phyloP scores from a whole-genome alignment of 2,113 vertebrate genomes.

The Notarius quadriscutis region DNA sequence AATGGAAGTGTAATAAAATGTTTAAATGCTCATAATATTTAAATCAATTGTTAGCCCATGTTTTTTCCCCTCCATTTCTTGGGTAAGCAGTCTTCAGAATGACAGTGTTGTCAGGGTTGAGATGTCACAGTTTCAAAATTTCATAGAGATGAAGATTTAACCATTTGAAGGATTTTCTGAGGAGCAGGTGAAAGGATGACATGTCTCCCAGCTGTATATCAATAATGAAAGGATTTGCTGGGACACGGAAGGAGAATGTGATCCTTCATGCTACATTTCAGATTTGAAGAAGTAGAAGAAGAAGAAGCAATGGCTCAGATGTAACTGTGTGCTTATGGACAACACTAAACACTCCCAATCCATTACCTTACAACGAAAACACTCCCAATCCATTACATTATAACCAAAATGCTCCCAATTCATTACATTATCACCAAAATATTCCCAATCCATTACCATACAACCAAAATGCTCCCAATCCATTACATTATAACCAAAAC shows the following conservation, averaged over 20 bases:
- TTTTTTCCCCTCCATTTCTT: neutral
- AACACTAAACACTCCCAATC: neutral
- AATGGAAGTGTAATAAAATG: slow-evolving; percentile 21
- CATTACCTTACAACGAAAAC: no score
- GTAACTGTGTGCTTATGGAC: neutral
- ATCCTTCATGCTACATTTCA: neutral
- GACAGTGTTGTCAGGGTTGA: neutral
- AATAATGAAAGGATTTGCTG: neutral
- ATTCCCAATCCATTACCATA: no score
- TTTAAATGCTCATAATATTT: slow-evolving; percentile 24
- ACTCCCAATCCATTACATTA: no score
- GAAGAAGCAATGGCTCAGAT: no score
- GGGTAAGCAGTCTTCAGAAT: neutral
- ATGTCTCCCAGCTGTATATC: neutral
- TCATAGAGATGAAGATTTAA: neutral
- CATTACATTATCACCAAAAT: no score
- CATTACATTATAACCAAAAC: no score
- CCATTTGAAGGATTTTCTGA: neutral
- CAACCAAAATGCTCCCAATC: no score
- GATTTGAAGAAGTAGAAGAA: no score
- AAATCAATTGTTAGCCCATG: neutral
- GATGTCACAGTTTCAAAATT: neutral
- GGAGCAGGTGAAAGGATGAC: neutral
- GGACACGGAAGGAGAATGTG: neutral
- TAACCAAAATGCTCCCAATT: no score